phyloP scores from a whole-genome alignment of 2,797 vertebrate species.

The Sebastes vulpes region DNA sequence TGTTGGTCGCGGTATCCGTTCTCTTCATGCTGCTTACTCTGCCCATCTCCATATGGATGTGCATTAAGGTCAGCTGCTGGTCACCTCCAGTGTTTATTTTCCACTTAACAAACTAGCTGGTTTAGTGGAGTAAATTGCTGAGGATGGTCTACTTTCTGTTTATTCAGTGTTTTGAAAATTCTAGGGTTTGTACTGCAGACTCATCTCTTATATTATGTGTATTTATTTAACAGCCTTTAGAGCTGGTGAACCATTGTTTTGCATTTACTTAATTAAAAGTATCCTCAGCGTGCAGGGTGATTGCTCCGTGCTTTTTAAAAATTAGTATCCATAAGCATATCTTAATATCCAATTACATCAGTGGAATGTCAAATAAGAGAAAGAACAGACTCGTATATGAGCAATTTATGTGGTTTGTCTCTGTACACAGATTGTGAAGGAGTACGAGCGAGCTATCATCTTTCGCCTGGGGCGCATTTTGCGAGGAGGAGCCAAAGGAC shows the following conservation, averaged over 20 bases:
- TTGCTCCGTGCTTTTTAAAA: not conserved
- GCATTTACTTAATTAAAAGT: not conserved
- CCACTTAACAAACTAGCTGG: not conserved
- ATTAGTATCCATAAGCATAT: not conserved
- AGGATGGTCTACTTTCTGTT: not conserved
- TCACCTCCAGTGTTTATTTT: not conserved
- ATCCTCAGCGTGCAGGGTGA: not conserved
- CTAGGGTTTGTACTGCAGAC: not conserved
- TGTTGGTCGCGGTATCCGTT: slow-evolving; percentile 89
- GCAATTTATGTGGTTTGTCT: slow-evolving; percentile 6
- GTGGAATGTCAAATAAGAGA: not conserved
- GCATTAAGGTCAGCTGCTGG: slow-evolving; percentile 91
- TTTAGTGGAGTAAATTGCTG: not conserved
- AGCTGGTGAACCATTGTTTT: not conserved
- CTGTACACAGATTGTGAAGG: slow-evolving; percentile 92
- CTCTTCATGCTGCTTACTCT: slow-evolving; percentile 88
- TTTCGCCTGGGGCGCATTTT: slow-evolving; percentile 95
- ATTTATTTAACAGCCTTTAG: not conserved
- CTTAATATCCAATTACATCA: not conserved
- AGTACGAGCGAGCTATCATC: slow-evolving; percentile 97
- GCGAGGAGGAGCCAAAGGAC: slow-evolving; percentile 94
- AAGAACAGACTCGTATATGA: not conserved
- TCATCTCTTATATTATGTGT: not conserved
- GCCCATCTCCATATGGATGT: slow-evolving; percentile 95
- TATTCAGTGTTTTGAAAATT: not conserved